These are phyloP conservation scores for Nymphalis polychloros DNA, from an alignment of 2,888 invertebrate genomes.

Conservation along the genomic window DNA sequence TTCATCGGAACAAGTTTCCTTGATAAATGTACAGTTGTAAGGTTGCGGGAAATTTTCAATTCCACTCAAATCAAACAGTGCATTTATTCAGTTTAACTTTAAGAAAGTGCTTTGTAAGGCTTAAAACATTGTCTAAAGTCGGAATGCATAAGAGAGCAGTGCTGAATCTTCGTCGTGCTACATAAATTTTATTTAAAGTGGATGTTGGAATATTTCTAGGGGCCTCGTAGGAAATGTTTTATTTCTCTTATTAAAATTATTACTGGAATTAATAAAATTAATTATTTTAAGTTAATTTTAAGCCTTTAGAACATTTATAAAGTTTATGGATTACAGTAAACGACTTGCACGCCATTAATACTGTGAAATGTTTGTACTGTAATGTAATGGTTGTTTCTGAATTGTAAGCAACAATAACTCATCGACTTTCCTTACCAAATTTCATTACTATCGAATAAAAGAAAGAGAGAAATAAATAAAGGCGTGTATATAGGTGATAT, in stretches of 20 bases:
- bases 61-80: slow-evolving; percentile 60
- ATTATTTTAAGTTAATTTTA: too few species aligned
- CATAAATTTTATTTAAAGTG: slow-evolving; percentile 11
- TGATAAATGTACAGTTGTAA: slow-evolving; percentile 39
- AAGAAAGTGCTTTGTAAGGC: slow-evolving; percentile 55
- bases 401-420: too few species aligned
- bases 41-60: slow-evolving; percentile 54
- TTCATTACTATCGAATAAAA: too few species aligned
- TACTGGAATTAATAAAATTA: neutral
- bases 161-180: slow-evolving; percentile 5
- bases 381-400: too few species aligned
- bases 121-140: slow-evolving; percentile 58
- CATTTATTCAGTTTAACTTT: slow-evolving; percentile 56
- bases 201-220: slow-evolving; percentile 4
- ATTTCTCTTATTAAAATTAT: neutral
- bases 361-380: too few species aligned
- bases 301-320: too few species aligned
- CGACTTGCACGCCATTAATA: too few species aligned
- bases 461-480: too few species aligned
- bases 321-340: too few species aligned
- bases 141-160: slow-evolving; percentile 62
- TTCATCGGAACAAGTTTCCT: slow-evolving; percentile 32
- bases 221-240: neutral
- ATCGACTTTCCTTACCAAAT: too few species aligned
- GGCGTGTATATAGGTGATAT: too few species aligned